Conservation (phyloP, 1,140 invertebrate species). For the Euglossa dilemma region DNA sequence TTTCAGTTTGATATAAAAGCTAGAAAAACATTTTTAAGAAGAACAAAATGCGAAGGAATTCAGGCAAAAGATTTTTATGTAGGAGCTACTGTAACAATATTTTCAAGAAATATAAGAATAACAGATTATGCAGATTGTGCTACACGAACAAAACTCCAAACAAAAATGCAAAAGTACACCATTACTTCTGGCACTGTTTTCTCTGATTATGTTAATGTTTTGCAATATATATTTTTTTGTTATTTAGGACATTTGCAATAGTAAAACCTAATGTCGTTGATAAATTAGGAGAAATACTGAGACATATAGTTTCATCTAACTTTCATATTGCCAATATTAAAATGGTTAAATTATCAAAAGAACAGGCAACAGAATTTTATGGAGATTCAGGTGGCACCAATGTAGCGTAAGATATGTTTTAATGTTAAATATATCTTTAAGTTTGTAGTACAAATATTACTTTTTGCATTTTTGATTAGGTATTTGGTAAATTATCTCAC, state of each 20-base stretch:
- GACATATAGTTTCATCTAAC: conserved; percentile 85
- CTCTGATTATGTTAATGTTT: background rate
- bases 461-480: conserved; percentile 69
- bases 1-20: conserved; percentile 90
- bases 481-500: conserved; percentile 85
- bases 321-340: conserved; percentile 89
- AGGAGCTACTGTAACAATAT: conserved; percentile 89
- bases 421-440: background rate
- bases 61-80: conserved; percentile 88
- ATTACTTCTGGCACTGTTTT: background rate
- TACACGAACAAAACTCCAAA: conserved; percentile 85
- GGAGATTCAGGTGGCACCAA: conserved; percentile 84
- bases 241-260: conserved; percentile 88
- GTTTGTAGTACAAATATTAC: background rate
- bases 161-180: conserved; percentile 84
- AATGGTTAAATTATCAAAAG: conserved; percentile 85
- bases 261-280: conserved; percentile 88
- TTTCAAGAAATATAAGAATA: conserved; percentile 90
- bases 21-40: conserved; percentile 88
- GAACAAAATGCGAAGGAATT: conserved; percentile 88
- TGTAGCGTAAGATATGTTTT: conserved; percentile 83
- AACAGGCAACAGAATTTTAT: conserved; percentile 86
- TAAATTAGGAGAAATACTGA: conserved; percentile 89
- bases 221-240: conserved; percentile 13
- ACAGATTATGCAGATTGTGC: conserved; percentile 89